Percentiles rank a stretch among this genome's conserved stretches.
Evolutionary conservation across 64 coral and sea anemone genomes (phyloP).

Genomic region (Orbicella faveolata): DNA sequence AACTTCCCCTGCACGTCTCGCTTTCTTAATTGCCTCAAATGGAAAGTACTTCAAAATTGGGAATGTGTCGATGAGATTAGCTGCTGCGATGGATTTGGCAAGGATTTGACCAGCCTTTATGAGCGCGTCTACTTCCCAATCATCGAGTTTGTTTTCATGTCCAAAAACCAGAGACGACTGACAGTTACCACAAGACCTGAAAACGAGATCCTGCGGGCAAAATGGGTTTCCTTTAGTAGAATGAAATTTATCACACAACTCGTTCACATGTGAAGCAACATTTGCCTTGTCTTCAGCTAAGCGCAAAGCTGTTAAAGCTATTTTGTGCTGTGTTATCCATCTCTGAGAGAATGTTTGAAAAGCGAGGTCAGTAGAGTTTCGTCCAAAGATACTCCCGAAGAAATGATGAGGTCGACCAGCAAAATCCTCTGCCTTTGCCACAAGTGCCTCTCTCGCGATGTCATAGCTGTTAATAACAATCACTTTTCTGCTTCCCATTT

Average conservation of each 20-base stretch:
- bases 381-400: constrained; percentile 15
- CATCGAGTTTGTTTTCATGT: constrained; percentile 2
- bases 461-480: constrained; percentile 45
- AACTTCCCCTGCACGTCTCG: constrained; percentile 3
- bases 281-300: constrained; percentile 35
- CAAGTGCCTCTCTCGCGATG: constrained; percentile 31
- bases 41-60: constrained; percentile 49
- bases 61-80: constrained; percentile 58
- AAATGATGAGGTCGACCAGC: constrained; percentile 40
- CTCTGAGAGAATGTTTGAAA: constrained; percentile 32
- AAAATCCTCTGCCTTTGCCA: constrained; percentile 17
- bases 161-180: constrained; percentile 48
- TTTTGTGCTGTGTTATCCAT: constrained; percentile 47
- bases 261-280: neutral
- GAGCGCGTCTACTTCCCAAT: constrained; percentile 41
- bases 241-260: neutral
- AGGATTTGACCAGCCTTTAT: constrained; percentile 34
- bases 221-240: neutral
- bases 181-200: constrained; percentile 42
- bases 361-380: constrained; percentile 18
- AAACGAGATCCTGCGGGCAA: neutral
- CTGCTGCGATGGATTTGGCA: constrained; percentile 24
- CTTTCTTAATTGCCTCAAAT: constrained; percentile 11
- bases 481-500: constrained; percentile 16
- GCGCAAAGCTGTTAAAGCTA: constrained; percentile 25